phyloP scores from a whole-genome alignment of 1,140 invertebrate genomes.

The Microvelia longipes region DNA sequence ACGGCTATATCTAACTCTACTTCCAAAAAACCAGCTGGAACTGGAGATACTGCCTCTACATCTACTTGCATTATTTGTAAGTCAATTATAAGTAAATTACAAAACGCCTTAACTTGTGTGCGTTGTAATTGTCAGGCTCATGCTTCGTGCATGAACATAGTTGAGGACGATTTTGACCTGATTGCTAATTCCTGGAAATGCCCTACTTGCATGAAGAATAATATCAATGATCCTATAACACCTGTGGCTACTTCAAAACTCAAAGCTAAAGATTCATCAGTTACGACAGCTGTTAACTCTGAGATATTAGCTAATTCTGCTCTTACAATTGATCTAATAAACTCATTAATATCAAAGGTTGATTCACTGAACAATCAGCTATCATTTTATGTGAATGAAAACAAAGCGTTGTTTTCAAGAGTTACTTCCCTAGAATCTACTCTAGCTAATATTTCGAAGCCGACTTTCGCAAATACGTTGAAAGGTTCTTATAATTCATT shows the following conservation, averaged over 20 bases:
- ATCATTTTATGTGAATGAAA: too few species aligned
- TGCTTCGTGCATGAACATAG: background rate
- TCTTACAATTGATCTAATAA: background rate
- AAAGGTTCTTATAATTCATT: too few species aligned
- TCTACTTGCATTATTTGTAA: background rate
- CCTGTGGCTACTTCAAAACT: background rate
- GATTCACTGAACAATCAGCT: too few species aligned
- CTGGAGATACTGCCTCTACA: background rate
- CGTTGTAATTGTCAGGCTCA: background rate
- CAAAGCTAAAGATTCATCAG: background rate
- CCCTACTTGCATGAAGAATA: background rate
- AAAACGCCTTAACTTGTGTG: background rate
- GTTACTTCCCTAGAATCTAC: too few species aligned
- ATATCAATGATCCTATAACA: background rate
- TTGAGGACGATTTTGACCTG: background rate
- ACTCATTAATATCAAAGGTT: background rate
- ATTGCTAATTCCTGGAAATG: background rate
- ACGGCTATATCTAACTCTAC: too few species aligned
- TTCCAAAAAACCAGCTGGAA: background rate
- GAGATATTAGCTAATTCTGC: background rate
- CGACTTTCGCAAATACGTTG: too few species aligned
- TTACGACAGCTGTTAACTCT: background rate
- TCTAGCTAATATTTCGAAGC: too few species aligned
- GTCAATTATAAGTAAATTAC: background rate
- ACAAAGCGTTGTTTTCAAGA: too few species aligned